phyloP scores from a whole-genome alignment of 2,888 invertebrate genomes.

The Drosophila anceps region DNA sequence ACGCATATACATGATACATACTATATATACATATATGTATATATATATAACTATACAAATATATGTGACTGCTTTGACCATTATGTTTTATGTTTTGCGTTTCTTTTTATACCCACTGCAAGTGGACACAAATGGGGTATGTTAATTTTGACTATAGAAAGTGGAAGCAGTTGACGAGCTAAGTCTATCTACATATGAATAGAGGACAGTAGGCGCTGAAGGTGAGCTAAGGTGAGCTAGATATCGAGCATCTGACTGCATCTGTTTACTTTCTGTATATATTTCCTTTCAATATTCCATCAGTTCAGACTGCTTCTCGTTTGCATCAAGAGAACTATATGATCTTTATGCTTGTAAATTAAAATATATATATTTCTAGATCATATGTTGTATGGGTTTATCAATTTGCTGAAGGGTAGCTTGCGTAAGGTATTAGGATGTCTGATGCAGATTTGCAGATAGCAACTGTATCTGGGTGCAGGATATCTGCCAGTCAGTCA shows the following conservation, averaged over 20 bases:
- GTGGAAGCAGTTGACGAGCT: neutral
- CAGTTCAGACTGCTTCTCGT: too few species aligned
- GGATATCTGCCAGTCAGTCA: neutral
- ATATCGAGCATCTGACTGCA: neutral
- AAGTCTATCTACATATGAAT: neutral
- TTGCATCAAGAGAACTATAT: neutral
- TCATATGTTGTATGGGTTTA: too few species aligned
- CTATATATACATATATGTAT: neutral
- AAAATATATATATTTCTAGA: too few species aligned
- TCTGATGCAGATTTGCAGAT: too few species aligned
- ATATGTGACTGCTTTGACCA: conserved; percentile 35
- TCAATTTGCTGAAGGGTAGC: neutral
- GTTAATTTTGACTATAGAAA: neutral
- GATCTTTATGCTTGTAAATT: neutral
- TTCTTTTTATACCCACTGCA: conserved; percentile 11
- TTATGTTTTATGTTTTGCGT: conserved; percentile 69
- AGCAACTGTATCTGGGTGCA: too few species aligned
- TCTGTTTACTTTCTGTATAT: neutral
- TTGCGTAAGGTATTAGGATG: too few species aligned
- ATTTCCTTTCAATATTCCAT: neutral
- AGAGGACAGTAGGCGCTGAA: neutral
- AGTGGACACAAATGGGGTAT: neutral
- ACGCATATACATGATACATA: conserved; percentile 7
- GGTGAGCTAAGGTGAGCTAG: neutral
- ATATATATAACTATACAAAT: neutral